phyloP scores from a whole-genome alignment of 2,797 vertebrate genomes.

The Coendou prehensilis region DNA sequence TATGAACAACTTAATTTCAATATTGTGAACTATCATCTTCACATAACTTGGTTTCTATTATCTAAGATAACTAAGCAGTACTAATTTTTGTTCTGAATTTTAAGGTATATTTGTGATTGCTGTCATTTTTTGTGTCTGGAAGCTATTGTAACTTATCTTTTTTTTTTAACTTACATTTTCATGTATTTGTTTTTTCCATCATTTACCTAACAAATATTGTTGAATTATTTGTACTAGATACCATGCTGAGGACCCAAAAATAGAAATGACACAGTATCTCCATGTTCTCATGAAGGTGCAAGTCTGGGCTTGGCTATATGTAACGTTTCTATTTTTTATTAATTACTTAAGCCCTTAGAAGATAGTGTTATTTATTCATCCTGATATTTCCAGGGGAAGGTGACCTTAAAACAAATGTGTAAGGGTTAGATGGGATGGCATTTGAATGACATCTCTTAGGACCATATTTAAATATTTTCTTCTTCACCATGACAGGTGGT shows the following conservation, averaged over 20 bases:
- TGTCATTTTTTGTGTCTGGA: background rate
- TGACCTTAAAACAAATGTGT: constrained; percentile 13
- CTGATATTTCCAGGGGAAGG: background rate
- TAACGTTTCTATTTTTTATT: background rate
- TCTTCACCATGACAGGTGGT: background rate
- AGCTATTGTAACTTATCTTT: background rate
- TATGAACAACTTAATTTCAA: background rate
- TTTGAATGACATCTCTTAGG: background rate
- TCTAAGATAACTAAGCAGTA: background rate
- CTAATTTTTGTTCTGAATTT: background rate
- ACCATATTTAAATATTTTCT: constrained; percentile 25
- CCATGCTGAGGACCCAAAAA: background rate
- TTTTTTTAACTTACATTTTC: background rate
- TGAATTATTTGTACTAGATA: background rate
- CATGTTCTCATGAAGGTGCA: background rate
- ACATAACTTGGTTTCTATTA: constrained; percentile 7
- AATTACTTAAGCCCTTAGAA: constrained; percentile 5
- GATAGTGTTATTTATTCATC: background rate
- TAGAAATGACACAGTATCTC: background rate
- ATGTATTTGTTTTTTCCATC: background rate
- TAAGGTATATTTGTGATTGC: background rate
- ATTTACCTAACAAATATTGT: background rate
- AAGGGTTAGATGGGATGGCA: background rate
- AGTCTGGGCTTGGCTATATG: background rate
- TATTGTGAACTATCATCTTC: background rate